These are phyloP conservation scores for Polymixis lichenea DNA, from an alignment of 2,888 invertebrate genomes.

Conservation along the genomic window DNA sequence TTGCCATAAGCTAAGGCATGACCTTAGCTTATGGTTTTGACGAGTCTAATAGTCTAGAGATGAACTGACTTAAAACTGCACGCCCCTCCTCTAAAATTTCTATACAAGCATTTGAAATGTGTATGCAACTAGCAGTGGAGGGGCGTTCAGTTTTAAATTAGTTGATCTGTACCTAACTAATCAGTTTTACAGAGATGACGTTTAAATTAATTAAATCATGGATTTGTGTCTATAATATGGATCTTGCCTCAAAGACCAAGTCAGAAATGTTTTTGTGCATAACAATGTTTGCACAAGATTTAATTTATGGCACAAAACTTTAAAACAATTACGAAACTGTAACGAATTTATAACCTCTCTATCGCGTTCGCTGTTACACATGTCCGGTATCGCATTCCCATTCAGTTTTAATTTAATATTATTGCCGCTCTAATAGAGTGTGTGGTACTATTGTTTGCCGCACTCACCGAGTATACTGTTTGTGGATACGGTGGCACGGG, in stretches of 20 bases:
- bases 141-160: no score
- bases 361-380: background rate
- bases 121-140: no score
- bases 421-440: conserved; percentile 70
- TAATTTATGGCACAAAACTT: background rate
- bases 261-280: background rate
- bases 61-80: no score
- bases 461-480: conserved; percentile 87
- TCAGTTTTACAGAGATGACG: background rate
- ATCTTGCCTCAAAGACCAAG: background rate
- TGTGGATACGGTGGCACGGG: conserved; percentile 89
- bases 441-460: conserved; percentile 72
- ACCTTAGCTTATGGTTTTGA: background rate
- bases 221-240: background rate
- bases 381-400: background rate
- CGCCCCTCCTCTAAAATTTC: no score
- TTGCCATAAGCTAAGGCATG: no score
- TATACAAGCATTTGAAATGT: no score
- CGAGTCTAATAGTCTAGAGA: background rate
- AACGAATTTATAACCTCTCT: background rate
- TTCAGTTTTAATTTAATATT: conserved; percentile 18
- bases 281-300: background rate
- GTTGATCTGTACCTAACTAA: background rate
- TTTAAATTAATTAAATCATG: background rate
- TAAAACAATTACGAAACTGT: background rate